A percentile compares a stretch with the other conserved stretches of the same genome.
phyloP scores from a whole-genome alignment of 2,113 vertebrate genomes.

The Gadus macrocephalus region DNA sequence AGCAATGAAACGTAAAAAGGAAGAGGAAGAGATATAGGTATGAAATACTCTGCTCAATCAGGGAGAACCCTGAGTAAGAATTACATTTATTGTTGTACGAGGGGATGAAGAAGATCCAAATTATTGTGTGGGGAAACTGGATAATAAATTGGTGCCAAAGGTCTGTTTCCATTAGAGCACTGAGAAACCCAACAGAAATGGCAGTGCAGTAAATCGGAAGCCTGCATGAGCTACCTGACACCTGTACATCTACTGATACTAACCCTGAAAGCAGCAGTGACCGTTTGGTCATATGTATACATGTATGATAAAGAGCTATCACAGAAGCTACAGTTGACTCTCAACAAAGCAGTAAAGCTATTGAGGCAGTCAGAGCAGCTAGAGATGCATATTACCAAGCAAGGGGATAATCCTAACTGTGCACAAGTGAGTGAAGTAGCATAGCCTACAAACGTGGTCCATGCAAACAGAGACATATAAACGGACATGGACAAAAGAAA shows the following conservation, averaged over 20 bases:
- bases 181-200: not conserved
- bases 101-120: slow-evolving; percentile 1
- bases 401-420: not conserved
- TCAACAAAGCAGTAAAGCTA: not conserved
- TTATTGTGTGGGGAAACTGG: slow-evolving; percentile 12
- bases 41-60: slow-evolving; percentile 17
- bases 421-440: not conserved
- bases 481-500: not conserved
- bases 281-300: not conserved
- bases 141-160: slow-evolving; percentile 25
- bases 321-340: slow-evolving; percentile 7
- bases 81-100: not conserved
- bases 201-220: slow-evolving; percentile 14
- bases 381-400: slow-evolving; percentile 2
- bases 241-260: not conserved
- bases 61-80: slow-evolving; percentile 22
- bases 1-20: slow-evolving; percentile 17
- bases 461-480: not conserved
- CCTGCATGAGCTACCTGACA: not conserved
- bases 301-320: slow-evolving; percentile 17
- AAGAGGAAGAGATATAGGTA: slow-evolving; percentile 9
- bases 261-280: slow-evolving; percentile 21
- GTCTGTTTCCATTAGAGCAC: slow-evolving; percentile 13
- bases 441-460: not conserved
- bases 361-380: not conserved